Percentiles rank a stretch among this genome's conserved stretches.
phyloP scores from a whole-genome alignment of 2,113 vertebrate genomes.

The Phyllopteryx taeniolatus region DNA sequence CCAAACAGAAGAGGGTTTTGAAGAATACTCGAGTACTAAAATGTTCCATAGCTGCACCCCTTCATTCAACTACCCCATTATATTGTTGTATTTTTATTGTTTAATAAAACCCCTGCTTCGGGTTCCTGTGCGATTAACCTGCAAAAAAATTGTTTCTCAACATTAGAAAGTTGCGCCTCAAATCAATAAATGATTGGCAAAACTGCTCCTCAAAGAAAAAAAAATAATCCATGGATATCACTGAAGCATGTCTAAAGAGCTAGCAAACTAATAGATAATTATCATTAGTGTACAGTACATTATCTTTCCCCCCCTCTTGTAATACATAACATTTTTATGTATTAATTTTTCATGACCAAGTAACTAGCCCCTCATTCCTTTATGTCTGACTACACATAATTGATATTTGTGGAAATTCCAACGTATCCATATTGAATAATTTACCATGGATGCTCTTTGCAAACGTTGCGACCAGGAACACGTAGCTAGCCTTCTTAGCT shows the following conservation, averaged over 20 bases:
- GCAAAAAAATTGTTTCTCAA: too few species aligned
- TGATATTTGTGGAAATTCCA: background rate
- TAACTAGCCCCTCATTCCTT: background rate
- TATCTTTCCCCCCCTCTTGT: background rate
- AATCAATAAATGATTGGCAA: too few species aligned
- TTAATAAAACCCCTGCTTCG: too few species aligned
- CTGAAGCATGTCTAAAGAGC: background rate
- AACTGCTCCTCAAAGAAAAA: too few species aligned
- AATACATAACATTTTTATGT: background rate
- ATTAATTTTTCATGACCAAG: background rate
- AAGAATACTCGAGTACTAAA: too few species aligned
- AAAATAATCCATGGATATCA: too few species aligned
- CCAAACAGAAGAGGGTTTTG: too few species aligned
- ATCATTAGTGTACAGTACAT: background rate
- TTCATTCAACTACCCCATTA: too few species aligned
- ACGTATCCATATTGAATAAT: background rate
- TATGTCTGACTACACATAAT: background rate
- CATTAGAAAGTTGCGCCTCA: too few species aligned
- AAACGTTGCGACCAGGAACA: background rate
- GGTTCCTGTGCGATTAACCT: too few species aligned
- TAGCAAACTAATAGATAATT: background rate
- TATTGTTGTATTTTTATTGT: too few species aligned
- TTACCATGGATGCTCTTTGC: background rate
- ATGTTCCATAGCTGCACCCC: too few species aligned
- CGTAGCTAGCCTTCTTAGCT: background rate